These are phyloP conservation scores for Drosophila fungiperda DNA, from an alignment of 2,888 invertebrate genomes.

Conservation along the genomic window DNA sequence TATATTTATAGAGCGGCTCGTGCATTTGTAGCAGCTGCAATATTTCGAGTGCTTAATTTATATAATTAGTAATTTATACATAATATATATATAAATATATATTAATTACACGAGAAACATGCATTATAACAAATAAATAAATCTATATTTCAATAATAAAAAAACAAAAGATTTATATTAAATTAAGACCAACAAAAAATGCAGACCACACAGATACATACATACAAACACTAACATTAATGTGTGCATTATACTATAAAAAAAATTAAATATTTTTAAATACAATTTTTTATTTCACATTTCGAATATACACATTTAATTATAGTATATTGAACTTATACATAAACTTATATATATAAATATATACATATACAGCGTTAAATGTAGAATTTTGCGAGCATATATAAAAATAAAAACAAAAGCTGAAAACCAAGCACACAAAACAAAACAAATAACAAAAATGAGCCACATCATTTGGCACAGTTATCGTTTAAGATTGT, in stretches of 20 bases:
- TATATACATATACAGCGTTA: conserved; percentile 59
- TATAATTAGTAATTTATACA: conserved; percentile 76
- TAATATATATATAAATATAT: conserved; percentile 37
- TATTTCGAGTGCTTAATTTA: conserved; percentile 79
- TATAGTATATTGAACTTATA: conserved; percentile 61
- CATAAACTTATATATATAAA: conserved; percentile 29
- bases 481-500: conserved; percentile 73
- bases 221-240: conserved; percentile 46
- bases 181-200: conserved; percentile 47
- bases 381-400: conserved; percentile 78
- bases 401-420: conserved; percentile 59
- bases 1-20: conserved; percentile 29
- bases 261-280: conserved; percentile 74
- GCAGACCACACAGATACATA: conserved; percentile 26
- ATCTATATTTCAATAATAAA: conserved; percentile 40
- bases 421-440: conserved; percentile 66
- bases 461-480: conserved; percentile 63
- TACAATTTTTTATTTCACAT: conserved; percentile 74
- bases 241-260: conserved; percentile 60
- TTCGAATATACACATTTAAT: conserved; percentile 77
- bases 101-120: conserved; percentile 46
- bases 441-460: conserved; percentile 36
- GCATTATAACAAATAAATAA: conserved; percentile 60
- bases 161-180: conserved; percentile 54
- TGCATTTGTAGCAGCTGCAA: conserved; percentile 74